Evolutionary conservation across 2,113 vertebrate genomes (phyloP).

Genomic region (Sclerurus mexicanus): DNA sequence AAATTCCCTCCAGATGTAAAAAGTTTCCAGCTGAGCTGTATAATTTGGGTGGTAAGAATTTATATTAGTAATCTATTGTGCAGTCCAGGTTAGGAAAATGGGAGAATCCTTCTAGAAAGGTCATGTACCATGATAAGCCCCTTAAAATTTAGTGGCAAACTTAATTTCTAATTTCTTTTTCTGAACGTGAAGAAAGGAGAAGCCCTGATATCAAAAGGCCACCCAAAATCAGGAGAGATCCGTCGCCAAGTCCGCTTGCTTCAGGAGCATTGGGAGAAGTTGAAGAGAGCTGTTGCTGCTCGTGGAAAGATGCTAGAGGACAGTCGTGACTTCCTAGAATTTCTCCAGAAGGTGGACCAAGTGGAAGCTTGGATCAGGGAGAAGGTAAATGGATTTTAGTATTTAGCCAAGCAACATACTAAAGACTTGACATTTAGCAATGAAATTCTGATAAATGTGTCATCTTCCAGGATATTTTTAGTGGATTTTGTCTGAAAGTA

Average conservation of each 20-base stretch:
- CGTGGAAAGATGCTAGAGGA: constrained; percentile 83
- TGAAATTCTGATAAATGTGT: not conserved
- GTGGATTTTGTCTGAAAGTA: not conserved
- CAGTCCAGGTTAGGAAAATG: not conserved
- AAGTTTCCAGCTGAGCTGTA: not conserved
- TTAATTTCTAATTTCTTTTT: not conserved
- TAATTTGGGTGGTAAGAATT: not conserved
- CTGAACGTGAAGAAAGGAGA: constrained; percentile 75
- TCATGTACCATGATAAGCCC: not conserved
- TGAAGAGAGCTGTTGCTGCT: constrained; percentile 75
- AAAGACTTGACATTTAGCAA: not conserved
- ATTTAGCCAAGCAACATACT: not conserved
- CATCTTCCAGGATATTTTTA: not conserved
- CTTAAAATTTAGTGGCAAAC: not conserved
- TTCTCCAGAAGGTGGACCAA: constrained; percentile 86
- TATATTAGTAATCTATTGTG: not conserved
- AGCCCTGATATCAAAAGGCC: constrained; percentile 71
- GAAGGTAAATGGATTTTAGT: constrained; percentile 71
- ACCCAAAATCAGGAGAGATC: constrained; percentile 71
- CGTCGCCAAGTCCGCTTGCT: constrained; percentile 62
- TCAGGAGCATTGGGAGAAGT: constrained; percentile 77
- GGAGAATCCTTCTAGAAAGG: not conserved
- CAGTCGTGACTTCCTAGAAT: constrained; percentile 82
- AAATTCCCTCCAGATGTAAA: not conserved
- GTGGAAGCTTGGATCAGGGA: constrained; percentile 90